These are phyloP conservation scores for Caenorhabditis latens DNA, from an alignment of 1,140 invertebrate species.

Conservation along the genomic window DNA sequence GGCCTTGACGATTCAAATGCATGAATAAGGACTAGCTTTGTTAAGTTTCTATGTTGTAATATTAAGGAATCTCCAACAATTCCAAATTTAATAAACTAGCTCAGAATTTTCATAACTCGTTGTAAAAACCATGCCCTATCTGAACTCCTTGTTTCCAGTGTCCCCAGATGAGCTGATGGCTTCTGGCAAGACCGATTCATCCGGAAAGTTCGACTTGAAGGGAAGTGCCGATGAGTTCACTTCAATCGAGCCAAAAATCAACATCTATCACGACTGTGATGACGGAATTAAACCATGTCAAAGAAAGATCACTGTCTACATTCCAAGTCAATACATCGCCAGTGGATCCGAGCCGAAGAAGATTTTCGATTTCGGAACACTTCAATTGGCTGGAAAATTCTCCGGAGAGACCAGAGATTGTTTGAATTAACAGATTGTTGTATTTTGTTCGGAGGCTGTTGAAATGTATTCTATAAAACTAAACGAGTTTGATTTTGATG, in stretches of 20 bases:
- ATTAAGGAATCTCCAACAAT: too few species aligned
- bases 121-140: too few species aligned
- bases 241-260: slow-evolving; percentile 70
- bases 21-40: too few species aligned
- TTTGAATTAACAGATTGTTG: slow-evolving; percentile 61
- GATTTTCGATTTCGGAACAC: slow-evolving; percentile 71
- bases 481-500: too few species aligned
- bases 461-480: too few species aligned
- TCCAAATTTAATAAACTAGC: too few species aligned
- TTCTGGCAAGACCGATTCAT: slow-evolving; percentile 66
- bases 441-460: background rate
- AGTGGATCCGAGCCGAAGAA: slow-evolving; percentile 67
- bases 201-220: slow-evolving; percentile 63
- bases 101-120: too few species aligned
- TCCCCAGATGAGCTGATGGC: slow-evolving; percentile 66
- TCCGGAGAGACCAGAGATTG: slow-evolving; percentile 73
- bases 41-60: too few species aligned
- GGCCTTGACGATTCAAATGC: too few species aligned
- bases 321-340: slow-evolving; percentile 75
- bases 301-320: slow-evolving; percentile 72
- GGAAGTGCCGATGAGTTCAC: slow-evolving; percentile 66
- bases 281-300: slow-evolving; percentile 71
- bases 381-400: slow-evolving; percentile 74
- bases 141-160: slow-evolving; percentile 41
- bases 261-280: slow-evolving; percentile 56